These are phyloP conservation scores for Platycnemis pennipes DNA, from an alignment of 2,888 invertebrate genomes.

Conservation along the genomic window DNA sequence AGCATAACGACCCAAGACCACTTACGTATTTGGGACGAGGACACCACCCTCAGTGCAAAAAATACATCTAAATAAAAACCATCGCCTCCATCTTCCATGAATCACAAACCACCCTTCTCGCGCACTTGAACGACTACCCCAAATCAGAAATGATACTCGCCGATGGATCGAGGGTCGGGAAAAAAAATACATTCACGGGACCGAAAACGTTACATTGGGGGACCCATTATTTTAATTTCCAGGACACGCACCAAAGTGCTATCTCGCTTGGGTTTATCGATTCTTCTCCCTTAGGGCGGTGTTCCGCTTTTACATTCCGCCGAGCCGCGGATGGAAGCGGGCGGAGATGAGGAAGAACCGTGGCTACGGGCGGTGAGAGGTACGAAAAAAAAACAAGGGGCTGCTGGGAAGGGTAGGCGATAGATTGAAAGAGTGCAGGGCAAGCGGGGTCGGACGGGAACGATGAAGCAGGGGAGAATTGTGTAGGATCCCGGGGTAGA, in stretches of 20 bases:
- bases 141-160: constrained; percentile 6
- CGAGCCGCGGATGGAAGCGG: neutral
- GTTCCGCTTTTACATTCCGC: neutral
- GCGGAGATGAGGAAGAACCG: neutral
- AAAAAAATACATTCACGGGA: neutral
- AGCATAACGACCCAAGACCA: neutral
- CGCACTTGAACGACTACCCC: neutral
- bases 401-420: neutral
- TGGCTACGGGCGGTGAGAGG: neutral
- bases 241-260: constrained; percentile 23
- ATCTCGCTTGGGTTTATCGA: constrained; percentile 15
- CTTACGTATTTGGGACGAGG: neutral
- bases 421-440: neutral
- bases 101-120: neutral
- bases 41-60: neutral
- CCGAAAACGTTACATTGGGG: neutral
- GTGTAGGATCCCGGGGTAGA: neutral
- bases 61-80: neutral
- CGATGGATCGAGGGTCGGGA: neutral
- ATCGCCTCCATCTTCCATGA: neutral
- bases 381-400: neutral
- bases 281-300: neutral
- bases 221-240: constrained; percentile 64
- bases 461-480: neutral
- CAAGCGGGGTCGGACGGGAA: neutral